Conservation (phyloP, 2,797 vertebrate species). For the Hafferia zeledoni region DNA sequence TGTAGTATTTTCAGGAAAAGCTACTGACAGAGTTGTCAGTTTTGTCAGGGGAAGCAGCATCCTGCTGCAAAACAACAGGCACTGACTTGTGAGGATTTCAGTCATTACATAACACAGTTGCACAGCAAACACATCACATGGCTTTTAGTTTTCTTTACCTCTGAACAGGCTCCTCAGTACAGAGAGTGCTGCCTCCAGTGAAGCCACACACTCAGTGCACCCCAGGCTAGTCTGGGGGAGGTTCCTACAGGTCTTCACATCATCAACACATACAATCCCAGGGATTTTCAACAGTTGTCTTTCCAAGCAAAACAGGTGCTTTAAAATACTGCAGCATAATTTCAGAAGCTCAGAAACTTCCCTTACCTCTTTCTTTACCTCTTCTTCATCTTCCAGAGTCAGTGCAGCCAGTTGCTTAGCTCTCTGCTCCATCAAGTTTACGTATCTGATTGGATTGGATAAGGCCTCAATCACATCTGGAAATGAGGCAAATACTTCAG, state of each 20-base stretch:
- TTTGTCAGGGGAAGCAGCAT: not conserved
- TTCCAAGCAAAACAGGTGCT: not conserved
- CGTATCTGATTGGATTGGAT: constrained; percentile 96
- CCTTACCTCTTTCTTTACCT: constrained; percentile 90
- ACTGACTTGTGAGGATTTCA: not conserved
- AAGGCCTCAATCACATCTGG: constrained; percentile 96
- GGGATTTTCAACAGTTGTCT: not conserved
- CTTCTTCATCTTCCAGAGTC: constrained; percentile 94
- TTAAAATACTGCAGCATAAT: not conserved
- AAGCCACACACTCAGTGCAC: not conserved
- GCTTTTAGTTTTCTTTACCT: not conserved
- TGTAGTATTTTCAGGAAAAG: not conserved
- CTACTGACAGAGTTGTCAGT: not conserved
- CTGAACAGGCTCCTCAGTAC: not conserved
- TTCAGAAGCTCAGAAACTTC: not conserved
- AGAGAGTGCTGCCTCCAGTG: not conserved
- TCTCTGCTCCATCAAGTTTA: constrained; percentile 98
- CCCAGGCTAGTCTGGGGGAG: not conserved
- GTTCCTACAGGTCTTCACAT: not conserved
- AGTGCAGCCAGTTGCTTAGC: constrained; percentile 93
- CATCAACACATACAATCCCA: not conserved
- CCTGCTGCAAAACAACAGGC: not conserved
- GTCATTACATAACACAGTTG: not conserved
- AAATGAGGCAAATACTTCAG: constrained; percentile 22
- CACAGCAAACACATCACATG: not conserved